Base-by-base conservation (phyloP, 1,140 invertebrate species). In the Tetragonula clypearis region DNA sequence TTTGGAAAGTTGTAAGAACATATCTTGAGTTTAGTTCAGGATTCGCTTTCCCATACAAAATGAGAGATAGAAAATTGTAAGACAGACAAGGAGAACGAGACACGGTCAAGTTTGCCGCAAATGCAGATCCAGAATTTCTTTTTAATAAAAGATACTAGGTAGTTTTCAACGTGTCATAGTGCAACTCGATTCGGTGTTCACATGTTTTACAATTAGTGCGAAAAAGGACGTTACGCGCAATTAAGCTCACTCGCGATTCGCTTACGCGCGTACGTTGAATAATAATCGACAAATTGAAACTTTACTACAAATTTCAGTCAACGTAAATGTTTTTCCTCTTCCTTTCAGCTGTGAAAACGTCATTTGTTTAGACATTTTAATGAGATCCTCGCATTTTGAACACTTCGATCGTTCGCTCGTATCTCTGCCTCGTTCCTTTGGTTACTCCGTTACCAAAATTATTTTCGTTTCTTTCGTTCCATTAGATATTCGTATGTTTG, bases 231-330 rank as follows among this genome's bases (percentile, higher is more conserved):
- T 88, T 89, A 86, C 82, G 89, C 75, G 84, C 82, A 90, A 92
- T 91, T 91, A 91, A 60, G 82, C 84, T 85, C 86, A 71, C 75
- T 76, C 87, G 82, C 72, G 84, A 71, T 56, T 30, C 62, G 53
- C 82, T 91, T 90, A 90, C 86, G 90, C 90, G 83, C 83, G 55
- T 30, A 74, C 26, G 35, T 72, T 76, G 87, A 89, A 86, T 83
- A 77, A 85, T 85, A 90, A 90, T 91, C 88, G 88, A 87, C 68
- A 85, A 87, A 88, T 88, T 75, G 79, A 88, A 86, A 86, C 30
- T 55, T 77, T 62, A 35, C 81, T 88, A 69, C 58, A 82, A 88
- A 76, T n/a, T 76, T 21, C 11, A 35, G 77, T 69, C 80, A 55
- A 74, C 71, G 72, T 66, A 49, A 23, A 14, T 21, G 79, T 41